These are phyloP conservation scores for Popillia japonica DNA, from an alignment of 1,140 invertebrate species.

Conservation along the genomic window DNA sequence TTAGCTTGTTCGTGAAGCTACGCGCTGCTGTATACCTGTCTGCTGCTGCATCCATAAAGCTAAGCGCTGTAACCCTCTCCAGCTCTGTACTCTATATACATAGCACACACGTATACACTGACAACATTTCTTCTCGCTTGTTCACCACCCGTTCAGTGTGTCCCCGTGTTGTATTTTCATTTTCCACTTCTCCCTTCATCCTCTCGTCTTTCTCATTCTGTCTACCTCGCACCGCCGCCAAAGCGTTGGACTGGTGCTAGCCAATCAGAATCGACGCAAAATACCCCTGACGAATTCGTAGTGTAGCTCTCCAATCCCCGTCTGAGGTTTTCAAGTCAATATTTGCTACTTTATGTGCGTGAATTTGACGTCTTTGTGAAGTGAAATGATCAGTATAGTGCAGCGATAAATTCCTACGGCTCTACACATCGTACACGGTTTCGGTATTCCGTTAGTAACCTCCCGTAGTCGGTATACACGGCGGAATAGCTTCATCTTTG, in stretches of 20 bases:
- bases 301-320: conserved; percentile 44
- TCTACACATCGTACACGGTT: conserved; percentile 31
- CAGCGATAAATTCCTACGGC: conserved; percentile 44
- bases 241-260: conserved; percentile 14
- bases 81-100: background rate
- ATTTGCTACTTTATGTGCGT: conserved; percentile 47
- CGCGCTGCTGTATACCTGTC: background rate
- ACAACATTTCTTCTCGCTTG: conserved; percentile 26
- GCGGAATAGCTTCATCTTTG: background rate
- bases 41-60: no score
- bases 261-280: conserved; percentile 42
- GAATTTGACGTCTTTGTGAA: conserved; percentile 45
- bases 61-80: background rate
- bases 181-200: conserved; percentile 35
- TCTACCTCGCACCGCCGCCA: conserved; percentile 12
- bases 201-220: background rate
- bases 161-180: conserved; percentile 10
- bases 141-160: conserved; percentile 18
- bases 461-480: background rate
- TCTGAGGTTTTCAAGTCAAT: conserved; percentile 48
- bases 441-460: background rate
- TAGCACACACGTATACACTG: background rate
- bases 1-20: background rate
- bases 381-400: conserved; percentile 47
- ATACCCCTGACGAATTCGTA: conserved; percentile 46